These are phyloP conservation scores for Channa striata DNA, from an alignment of 2,797 vertebrate species.

Conservation along the genomic window DNA sequence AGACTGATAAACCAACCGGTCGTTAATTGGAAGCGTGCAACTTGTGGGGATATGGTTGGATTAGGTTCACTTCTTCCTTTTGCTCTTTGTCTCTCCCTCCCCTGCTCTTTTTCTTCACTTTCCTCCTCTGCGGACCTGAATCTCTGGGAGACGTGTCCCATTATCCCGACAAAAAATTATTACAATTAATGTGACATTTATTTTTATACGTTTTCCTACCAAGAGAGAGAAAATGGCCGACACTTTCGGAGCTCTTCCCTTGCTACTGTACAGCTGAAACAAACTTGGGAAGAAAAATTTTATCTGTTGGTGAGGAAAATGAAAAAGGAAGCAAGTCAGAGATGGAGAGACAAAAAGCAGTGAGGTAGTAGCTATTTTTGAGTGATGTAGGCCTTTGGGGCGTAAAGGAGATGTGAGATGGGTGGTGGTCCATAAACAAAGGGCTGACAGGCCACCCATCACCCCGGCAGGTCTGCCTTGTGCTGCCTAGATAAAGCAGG, in stretches of 20 bases:
- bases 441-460: conserved; percentile 87
- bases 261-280: conserved; percentile 42
- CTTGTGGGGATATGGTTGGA: conserved; percentile 84
- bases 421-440: conserved; percentile 86
- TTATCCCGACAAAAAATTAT: conserved; percentile 49
- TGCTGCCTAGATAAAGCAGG: conserved; percentile 85
- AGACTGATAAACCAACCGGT: conserved; percentile 90
- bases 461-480: conserved; percentile 85
- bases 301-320: conserved; percentile 46
- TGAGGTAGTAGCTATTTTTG: conserved; percentile 73
- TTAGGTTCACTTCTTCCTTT: conserved; percentile 70
- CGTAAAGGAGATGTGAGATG: conserved; percentile 82
- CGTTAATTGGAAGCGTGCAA: conserved; percentile 91
- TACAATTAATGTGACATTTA: conserved; percentile 38
- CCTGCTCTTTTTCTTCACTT: conserved; percentile 66
- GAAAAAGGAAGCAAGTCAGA: conserved; percentile 50
- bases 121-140: conserved; percentile 46
- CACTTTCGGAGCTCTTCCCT: conserved; percentile 13
- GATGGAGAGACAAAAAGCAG: conserved; percentile 64
- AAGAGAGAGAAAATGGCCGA: conserved; percentile 17
- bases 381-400: conserved; percentile 74
- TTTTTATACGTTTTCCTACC: conserved; percentile 34
- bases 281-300: conserved; percentile 35
- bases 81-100: conserved; percentile 26
- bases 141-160: conserved; percentile 47